These are phyloP conservation scores for Ophiothrix spiculata DNA, from an alignment of 35 echinoderm and acorn worm species.

Conservation along the genomic window DNA sequence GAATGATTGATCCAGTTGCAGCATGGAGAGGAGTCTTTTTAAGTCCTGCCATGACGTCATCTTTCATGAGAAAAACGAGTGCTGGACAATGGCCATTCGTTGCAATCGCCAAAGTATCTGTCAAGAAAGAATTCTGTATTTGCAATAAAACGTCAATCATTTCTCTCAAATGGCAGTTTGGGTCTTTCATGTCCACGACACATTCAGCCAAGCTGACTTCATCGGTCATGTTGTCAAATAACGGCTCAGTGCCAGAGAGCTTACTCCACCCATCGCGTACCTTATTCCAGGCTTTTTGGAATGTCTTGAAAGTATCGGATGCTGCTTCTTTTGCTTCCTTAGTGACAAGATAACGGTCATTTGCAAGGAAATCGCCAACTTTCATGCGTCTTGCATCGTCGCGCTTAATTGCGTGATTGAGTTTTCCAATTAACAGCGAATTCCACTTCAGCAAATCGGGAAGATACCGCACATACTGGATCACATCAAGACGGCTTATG, in stretches of 20 bases:
- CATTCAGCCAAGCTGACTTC: background rate
- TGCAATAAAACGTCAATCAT: background rate
- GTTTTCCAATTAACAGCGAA: background rate
- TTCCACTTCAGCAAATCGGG: slow-evolving; percentile 3
- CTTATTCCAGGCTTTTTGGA: background rate
- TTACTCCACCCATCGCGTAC: slow-evolving; percentile 2
- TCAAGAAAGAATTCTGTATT: background rate
- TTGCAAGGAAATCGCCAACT: background rate
- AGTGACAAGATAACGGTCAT: background rate
- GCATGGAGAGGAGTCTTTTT: slow-evolving; percentile 16
- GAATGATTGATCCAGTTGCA: background rate
- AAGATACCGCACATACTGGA: slow-evolving; percentile 3
- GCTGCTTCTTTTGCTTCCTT: slow-evolving; percentile 1
- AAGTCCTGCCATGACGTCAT: slow-evolving; percentile 3
- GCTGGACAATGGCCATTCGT: slow-evolving; percentile 1
- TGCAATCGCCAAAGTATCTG: background rate
- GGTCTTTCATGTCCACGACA: background rate
- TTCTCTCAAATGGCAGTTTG: background rate
- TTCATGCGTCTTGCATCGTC: background rate
- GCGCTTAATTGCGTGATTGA: background rate
- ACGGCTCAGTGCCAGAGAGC: background rate
- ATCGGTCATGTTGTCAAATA: background rate
- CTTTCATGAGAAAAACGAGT: slow-evolving; percentile 7
- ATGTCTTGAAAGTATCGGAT: background rate
- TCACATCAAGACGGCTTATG: background rate